phyloP scores from a whole-genome alignment of 2,797 vertebrate genomes.

The Acrossocheilus fasciatus region DNA sequence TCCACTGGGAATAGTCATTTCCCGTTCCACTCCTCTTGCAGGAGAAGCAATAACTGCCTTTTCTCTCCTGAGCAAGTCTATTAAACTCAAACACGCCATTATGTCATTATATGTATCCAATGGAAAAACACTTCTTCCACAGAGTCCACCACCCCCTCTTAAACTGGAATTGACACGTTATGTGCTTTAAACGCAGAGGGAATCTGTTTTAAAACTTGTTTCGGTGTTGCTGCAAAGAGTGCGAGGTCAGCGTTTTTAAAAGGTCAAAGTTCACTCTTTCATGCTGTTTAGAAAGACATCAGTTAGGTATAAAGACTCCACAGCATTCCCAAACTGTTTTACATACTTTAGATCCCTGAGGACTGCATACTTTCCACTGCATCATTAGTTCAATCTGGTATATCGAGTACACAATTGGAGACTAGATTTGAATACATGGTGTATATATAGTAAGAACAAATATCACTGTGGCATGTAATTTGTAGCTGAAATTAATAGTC shows the following conservation, averaged over 20 bases:
- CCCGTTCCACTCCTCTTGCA: conserved; percentile 68
- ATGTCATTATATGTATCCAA: conserved; percentile 57
- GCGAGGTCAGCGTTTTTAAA: background rate
- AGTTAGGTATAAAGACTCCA: conserved; percentile 9
- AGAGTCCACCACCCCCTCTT: conserved; percentile 30
- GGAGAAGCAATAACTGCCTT: conserved; percentile 70
- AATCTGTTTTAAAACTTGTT: background rate
- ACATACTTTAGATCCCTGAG: conserved; percentile 39
- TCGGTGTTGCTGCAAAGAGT: background rate
- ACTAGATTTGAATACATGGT: background rate
- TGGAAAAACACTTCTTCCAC: conserved; percentile 60
- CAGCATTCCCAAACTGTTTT: conserved; percentile 17
- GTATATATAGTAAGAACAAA: background rate
- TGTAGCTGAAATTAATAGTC: background rate
- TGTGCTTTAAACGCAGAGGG: background rate
- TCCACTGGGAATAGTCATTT: conserved; percentile 81
- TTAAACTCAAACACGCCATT: conserved; percentile 76
- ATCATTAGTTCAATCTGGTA: background rate
- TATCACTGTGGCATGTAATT: background rate
- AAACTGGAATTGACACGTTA: conserved; percentile 23
- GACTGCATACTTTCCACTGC: conserved; percentile 45
- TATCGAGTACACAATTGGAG: background rate
- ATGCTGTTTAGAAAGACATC: conserved; percentile 6
- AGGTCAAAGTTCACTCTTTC: background rate
- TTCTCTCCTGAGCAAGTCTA: conserved; percentile 66